Conservation (phyloP, 2,113 vertebrate genomes). For the Cyphomyrus plagiostoma region DNA sequence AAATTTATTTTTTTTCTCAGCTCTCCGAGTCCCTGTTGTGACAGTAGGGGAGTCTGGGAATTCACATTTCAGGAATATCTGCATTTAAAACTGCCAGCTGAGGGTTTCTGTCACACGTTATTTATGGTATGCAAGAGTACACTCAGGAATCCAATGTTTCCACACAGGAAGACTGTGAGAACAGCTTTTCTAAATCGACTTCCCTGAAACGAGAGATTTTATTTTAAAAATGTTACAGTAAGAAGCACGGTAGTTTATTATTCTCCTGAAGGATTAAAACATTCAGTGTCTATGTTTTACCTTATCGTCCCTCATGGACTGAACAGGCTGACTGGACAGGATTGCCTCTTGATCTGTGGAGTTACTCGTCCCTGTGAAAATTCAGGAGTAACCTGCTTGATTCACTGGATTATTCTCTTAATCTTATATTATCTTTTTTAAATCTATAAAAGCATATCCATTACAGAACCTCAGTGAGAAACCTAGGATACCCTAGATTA, state of each 20-base stretch:
- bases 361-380: background rate
- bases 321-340: background rate
- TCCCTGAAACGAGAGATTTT: constrained; percentile 56
- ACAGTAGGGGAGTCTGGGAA: background rate
- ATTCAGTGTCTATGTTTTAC: background rate
- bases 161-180: constrained; percentile 65
- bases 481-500: background rate
- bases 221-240: background rate
- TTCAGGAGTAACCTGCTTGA: background rate
- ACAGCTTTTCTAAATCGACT: constrained; percentile 65
- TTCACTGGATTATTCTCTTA: background rate
- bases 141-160: constrained; percentile 66
- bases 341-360: constrained; percentile 8
- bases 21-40: background rate
- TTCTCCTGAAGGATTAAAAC: background rate
- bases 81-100: background rate
- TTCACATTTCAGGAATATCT: background rate
- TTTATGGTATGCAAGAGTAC: constrained; percentile 62
- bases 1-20: background rate
- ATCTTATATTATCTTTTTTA: background rate
- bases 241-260: background rate
- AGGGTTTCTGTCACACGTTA: constrained; percentile 43
- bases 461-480: background rate
- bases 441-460: background rate
- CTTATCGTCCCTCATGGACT: background rate